Percentiles rank a stretch among this genome's conserved stretches.
phyloP scores from a whole-genome alignment of 2,888 invertebrate genomes.

The Neoitamus cyanurus region DNA sequence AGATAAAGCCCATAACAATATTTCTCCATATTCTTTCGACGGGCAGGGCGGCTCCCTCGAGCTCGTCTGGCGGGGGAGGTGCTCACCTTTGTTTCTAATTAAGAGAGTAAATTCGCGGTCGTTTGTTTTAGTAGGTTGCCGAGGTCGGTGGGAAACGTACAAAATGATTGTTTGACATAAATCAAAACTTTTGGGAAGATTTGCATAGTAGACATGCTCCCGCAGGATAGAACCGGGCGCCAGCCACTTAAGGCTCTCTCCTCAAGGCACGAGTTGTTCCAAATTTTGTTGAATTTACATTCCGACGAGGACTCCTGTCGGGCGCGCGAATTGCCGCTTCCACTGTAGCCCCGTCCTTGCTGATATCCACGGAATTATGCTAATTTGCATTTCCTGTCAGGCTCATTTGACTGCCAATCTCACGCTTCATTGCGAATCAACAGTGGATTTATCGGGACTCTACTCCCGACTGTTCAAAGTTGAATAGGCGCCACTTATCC shows the following conservation, averaged over 20 bases:
- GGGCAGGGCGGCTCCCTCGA: background rate
- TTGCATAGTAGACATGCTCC: conserved; percentile 37
- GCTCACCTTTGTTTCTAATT: conserved; percentile 35
- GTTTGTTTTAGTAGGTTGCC: background rate
- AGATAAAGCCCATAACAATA: conserved; percentile 34
- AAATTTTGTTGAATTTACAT: conserved; percentile 23
- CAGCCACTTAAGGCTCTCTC: background rate
- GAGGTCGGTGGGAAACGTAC: conserved; percentile 22
- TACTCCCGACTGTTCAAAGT: background rate
- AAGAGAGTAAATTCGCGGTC: conserved; percentile 39
- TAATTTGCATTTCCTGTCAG: background rate
- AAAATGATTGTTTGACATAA: conserved; percentile 43
- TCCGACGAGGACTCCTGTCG: background rate
- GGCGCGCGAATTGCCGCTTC: background rate
- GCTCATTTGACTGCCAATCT: conserved; percentile 22
- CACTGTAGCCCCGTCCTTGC: background rate
- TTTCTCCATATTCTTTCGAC: conserved; percentile 13
- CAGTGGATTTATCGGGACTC: conserved; percentile 4
- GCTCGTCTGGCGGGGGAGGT: background rate
- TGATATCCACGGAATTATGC: conserved; percentile 15
- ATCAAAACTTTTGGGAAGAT: conserved; percentile 33
- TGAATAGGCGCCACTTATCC: background rate
- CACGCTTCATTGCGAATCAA: conserved; percentile 13
- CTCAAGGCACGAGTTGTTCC: background rate
- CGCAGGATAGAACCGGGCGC: background rate